A percentile compares a stretch with the other conserved stretches of the same genome.
Evolutionary conservation across 2,113 vertebrate species (phyloP).

Genomic region (Pseudorectes ferrugineus): DNA sequence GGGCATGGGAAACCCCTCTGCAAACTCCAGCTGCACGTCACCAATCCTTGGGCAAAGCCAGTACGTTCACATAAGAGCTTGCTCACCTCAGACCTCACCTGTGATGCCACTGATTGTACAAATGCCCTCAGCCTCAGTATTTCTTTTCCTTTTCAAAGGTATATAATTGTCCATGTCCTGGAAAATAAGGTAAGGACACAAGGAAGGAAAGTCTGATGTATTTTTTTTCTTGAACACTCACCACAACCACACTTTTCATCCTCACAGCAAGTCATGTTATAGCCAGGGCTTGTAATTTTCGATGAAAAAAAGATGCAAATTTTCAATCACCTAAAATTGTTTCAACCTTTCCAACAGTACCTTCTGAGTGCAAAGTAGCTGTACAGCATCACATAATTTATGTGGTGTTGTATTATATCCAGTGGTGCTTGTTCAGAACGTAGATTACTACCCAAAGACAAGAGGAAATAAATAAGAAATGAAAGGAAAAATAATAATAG

Average conservation of each 20-base stretch:
- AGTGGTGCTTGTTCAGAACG: background rate
- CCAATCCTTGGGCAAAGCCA: background rate
- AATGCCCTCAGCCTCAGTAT: background rate
- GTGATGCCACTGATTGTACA: background rate
- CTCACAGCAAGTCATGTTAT: rapidly evolving
- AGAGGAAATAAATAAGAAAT: background rate
- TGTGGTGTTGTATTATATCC: background rate
- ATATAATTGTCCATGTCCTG: background rate
- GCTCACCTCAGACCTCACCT: background rate
- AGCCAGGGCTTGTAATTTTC: background rate
- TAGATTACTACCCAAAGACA: background rate
- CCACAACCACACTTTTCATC: background rate
- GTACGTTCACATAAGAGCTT: rapidly evolving
- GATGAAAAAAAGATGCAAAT: background rate
- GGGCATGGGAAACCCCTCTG: background rate
- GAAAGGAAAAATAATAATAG: background rate
- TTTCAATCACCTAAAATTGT: background rate
- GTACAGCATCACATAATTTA: background rate
- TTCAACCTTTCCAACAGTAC: background rate
- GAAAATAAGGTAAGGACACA: background rate
- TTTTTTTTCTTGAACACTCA: background rate
- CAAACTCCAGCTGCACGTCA: background rate
- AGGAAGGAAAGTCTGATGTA: background rate
- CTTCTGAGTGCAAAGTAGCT: background rate
- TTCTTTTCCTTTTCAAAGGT: background rate